Evolutionary conservation across 2,797 vertebrate species (phyloP), one percentile per base, ranked within the genome.

Genomic region (Hippoglossus hippoglossus): DNA sequence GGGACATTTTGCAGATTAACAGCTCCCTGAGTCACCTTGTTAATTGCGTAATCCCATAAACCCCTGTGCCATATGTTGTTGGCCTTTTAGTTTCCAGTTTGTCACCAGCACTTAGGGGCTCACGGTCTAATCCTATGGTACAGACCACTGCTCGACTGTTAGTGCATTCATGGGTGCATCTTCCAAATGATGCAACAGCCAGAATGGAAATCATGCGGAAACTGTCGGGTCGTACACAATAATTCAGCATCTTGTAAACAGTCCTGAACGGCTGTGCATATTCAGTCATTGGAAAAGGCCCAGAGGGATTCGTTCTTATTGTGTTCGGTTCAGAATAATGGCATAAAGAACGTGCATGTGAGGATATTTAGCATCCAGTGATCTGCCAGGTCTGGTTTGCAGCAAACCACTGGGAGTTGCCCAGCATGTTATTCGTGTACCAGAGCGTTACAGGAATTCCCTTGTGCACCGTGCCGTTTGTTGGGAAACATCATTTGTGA

Each of bases 31-130:
- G 91, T 92, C 94, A 93, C 93, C 87, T 75, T 84, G 89, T 86
- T 94, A 94, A 94, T 93, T 93, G 91, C 87, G 81, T 96, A 96
- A 97, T 96, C 94, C 87, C 85, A 69, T 96, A 95, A 96, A 88
- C 94, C 93, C 81, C 83, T 90, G 85, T 86, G 69, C 96, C 96
- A 95, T 96, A 95, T 96, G 95, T 86, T 93, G 82, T 90, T 93
- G 86, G 88, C 9, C 92, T 93, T 94, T 89, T 87, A 81, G 86
- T 80, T 91, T 87, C 36, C 59, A 71, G 81, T 89, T 77, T 84
- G 80, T 73, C 80, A 84, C 86, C 87, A 80, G 74, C 79, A 72
- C 82, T 79, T 1, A 56, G 74, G 79, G 84, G 68, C 53, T 77
- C 47, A 1, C 11, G 72, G 51, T 50, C 76, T 83, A 53, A 83